A percentile compares a stretch with the other conserved stretches of the same genome.
phyloP scores from a whole-genome alignment of 1,140 invertebrate species.

The Neodiprion pinetum region DNA sequence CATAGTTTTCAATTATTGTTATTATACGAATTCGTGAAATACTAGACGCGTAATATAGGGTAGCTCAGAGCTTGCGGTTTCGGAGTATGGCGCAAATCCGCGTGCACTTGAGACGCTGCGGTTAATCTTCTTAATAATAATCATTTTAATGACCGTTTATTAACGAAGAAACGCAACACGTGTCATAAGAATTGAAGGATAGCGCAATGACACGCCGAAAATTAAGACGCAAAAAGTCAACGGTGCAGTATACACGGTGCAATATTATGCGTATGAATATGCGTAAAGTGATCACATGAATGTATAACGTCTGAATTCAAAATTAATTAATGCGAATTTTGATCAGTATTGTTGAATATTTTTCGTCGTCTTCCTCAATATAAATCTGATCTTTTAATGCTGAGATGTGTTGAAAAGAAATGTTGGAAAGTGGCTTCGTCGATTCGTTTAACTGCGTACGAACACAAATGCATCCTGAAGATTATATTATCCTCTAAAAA shows the following conservation, averaged over 20 bases:
- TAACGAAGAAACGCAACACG: slow-evolving; percentile 12
- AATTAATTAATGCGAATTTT: too few relatives aligned
- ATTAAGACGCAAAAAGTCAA: neutral
- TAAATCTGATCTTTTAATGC: neutral
- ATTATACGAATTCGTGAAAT: too few relatives aligned
- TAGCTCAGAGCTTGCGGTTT: slow-evolving; percentile 21
- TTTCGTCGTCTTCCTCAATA: too few relatives aligned
- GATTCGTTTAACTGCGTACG: too few relatives aligned
- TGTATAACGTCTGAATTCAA: too few relatives aligned
- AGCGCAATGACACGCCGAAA: neutral
- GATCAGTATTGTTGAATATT: too few relatives aligned
- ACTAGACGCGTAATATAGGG: neutral
- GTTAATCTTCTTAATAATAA: slow-evolving; percentile 19
- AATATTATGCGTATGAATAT: neutral
- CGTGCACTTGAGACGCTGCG: slow-evolving; percentile 43
- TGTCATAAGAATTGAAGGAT: slow-evolving; percentile 8
- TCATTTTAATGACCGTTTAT: slow-evolving; percentile 16
- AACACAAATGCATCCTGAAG: too few relatives aligned
- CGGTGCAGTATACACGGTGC: neutral
- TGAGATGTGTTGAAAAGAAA: neutral
- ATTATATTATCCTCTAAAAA: too few relatives aligned
- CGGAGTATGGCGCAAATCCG: slow-evolving; percentile 37
- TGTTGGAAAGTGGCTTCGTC: neutral
- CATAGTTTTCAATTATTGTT: neutral
- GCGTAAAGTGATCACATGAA: neutral